phyloP scores from a whole-genome alignment of 1,140 invertebrate genomes.

The Meloidogyne chitwoodi region DNA sequence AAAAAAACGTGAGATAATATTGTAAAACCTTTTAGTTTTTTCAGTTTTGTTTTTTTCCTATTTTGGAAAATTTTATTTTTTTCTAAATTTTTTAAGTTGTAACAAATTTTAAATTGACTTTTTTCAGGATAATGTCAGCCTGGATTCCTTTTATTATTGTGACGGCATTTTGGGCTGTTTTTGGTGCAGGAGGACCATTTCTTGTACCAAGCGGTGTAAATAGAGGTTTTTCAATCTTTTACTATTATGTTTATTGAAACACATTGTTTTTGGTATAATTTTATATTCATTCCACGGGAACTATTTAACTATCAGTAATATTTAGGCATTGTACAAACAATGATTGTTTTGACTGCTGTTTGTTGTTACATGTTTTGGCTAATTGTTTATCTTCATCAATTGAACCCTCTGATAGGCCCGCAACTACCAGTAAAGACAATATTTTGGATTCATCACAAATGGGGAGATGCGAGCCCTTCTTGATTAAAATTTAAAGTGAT shows the following conservation, averaged over 20 bases:
- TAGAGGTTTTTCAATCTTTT: conserved; percentile 40
- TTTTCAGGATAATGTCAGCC: conserved; percentile 56
- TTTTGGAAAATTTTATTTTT: background rate
- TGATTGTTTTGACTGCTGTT: conserved; percentile 59
- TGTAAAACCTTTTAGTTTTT: background rate
- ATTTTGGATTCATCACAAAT: conserved; percentile 53
- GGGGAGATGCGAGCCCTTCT: conserved; percentile 42
- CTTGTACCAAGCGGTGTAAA: conserved; percentile 58
- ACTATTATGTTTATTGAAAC: background rate
- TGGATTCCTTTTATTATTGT: conserved; percentile 55
- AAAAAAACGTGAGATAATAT: background rate
- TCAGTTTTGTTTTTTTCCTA: too few species aligned
- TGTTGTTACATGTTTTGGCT: conserved; percentile 60
- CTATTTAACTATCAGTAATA: background rate
- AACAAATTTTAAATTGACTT: background rate
- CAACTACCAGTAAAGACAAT: conserved; percentile 59
- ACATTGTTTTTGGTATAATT: background rate
- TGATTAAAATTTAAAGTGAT: background rate
- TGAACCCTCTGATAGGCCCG: conserved; percentile 59
- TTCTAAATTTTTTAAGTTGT: background rate
- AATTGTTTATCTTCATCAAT: conserved; percentile 58
- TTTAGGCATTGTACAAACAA: conserved; percentile 59
- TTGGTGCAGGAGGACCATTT: conserved; percentile 57
- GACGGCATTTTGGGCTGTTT: conserved; percentile 54
- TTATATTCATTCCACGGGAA: background rate